Percentiles rank a stretch among this genome's conserved stretches.
These are phyloP conservation scores for Corythoichthys intestinalis DNA, from an alignment of 2,113 vertebrate genomes.

Conservation along the genomic window DNA sequence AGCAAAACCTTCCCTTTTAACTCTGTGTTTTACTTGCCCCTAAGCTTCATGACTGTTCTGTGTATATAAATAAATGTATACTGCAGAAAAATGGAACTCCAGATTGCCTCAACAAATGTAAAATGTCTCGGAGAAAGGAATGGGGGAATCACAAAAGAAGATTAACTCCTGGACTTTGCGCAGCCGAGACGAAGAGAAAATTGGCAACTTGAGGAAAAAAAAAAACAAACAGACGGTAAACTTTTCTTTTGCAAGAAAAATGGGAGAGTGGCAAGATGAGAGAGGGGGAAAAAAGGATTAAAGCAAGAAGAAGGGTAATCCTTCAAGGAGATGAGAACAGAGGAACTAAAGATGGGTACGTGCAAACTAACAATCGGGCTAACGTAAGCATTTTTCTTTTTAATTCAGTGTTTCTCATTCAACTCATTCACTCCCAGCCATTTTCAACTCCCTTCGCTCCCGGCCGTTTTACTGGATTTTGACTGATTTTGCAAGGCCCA, in stretches of 20 bases:
- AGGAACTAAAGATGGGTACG: conserved; percentile 19
- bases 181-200: conserved; percentile 17
- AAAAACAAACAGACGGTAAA: conserved; percentile 24
- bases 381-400: conserved; percentile 24
- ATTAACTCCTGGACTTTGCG: conserved; percentile 6
- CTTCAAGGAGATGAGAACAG: conserved; percentile 31
- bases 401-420: no score
- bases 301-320: conserved; percentile 42
- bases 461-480: no score
- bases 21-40: background rate
- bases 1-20: background rate
- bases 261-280: conserved; percentile 37
- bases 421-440: no score
- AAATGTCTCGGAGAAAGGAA: background rate
- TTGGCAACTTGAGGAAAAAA: conserved; percentile 18
- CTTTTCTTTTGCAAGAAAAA: conserved; percentile 26
- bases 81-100: background rate
- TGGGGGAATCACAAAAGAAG: conserved; percentile 7
- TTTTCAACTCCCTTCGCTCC: no score
- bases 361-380: conserved; percentile 14
- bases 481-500: no score
- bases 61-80: background rate
- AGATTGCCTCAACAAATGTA: conserved; percentile 1
- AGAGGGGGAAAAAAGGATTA: conserved; percentile 33
- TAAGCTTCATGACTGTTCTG: background rate